Evolutionary conservation across 2,888 invertebrate genomes (phyloP), one percentile per base, ranked within the genome.

Genomic region (Anaspis maculata): DNA sequence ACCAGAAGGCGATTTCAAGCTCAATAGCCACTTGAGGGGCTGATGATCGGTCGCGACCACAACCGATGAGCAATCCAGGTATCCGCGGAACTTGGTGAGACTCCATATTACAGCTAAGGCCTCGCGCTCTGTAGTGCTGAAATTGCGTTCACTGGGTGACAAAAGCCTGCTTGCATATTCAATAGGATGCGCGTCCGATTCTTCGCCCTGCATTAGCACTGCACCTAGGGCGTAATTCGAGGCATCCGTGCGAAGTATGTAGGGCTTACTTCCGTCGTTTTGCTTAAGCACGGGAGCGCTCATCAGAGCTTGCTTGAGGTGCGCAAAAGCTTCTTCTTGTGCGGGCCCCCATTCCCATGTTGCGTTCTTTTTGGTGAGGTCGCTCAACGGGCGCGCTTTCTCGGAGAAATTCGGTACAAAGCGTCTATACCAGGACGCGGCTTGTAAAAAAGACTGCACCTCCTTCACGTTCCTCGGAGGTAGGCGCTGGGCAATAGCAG

Each of bases 1-100:
- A 6, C 65, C 64, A n/a, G 55, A 49, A 0, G 61, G 60, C 5
- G 65, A 52, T 36, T 64, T 63, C 3, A 66, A 21, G 0, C 48
- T 44, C 37, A 62, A 40, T 3, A 71, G 39, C 63, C 66, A 71
- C 54, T 63, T 61, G 15, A 72, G 46, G 0, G 69, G 62, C 33
- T 64, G 59, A 33, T 69, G 70, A 35, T 70, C 70, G 0, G 65
- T 67, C 3, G 5, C 9, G 19, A 19, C 19, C 5, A 9, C 9
- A 9, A 19, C 9, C 19, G 9, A 5, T 6, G 19, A 19, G 19
- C 19, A 5, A 19, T 19, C 19, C 19, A 19, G 19, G 9, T 19
- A 19, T 6, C 19, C 19, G 5, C 19, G 19, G 19, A 6, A 19
- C 19, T 19, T 19, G 5, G 5, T 5, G 9, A 19, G 5, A 9